These are phyloP conservation scores for Berghia stephanieae DNA, from an alignment of 1,140 invertebrate genomes.

Conservation along the genomic window DNA sequence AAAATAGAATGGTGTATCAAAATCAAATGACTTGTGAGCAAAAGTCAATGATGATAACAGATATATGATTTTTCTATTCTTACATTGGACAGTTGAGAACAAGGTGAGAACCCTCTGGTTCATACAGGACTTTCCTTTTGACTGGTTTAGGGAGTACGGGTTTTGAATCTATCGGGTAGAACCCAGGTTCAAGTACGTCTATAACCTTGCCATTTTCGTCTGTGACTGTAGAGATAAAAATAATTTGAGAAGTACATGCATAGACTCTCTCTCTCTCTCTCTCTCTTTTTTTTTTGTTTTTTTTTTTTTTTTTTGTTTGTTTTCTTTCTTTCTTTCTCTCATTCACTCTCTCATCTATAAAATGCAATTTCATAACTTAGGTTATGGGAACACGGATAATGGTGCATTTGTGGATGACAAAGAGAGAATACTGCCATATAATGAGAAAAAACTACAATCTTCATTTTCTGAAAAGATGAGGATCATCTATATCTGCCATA, in stretches of 20 bases:
- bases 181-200: conserved; percentile 46
- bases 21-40: neutral
- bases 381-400: no score
- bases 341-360: neutral
- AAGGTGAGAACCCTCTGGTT: conserved; percentile 40
- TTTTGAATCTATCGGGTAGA: conserved; percentile 42
- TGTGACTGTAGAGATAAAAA: conserved; percentile 35
- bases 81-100: conserved; percentile 51
- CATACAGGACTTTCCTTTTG: conserved; percentile 46
- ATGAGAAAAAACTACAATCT: no score
- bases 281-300: neutral
- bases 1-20: no score
- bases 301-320: neutral
- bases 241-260: neutral
- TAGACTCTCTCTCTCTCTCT: neutral
- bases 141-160: conserved; percentile 47
- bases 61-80: neutral
- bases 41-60: neutral
- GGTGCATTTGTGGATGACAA: neutral
- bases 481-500: no score
- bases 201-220: conserved; percentile 52
- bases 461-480: no score
- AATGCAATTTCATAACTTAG: neutral
- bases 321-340: neutral
- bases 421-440: no score